phyloP scores from a whole-genome alignment of 2,113 vertebrate genomes.

The Crotalus viridis region DNA sequence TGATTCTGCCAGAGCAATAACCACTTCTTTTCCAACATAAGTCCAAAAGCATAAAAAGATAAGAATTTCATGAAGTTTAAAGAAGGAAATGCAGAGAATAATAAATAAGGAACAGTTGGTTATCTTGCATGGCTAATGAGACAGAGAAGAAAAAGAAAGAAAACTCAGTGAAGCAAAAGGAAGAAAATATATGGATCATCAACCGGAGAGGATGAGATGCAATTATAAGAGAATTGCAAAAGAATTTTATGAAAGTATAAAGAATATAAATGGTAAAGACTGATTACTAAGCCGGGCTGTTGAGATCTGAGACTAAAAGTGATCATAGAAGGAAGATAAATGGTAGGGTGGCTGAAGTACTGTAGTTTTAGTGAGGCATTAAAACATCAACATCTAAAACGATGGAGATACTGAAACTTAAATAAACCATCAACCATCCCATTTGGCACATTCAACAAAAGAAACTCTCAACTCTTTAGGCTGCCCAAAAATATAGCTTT shows the following conservation, averaged over 20 bases:
- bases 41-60: not conserved
- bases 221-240: slow-evolving; percentile 15
- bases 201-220: not conserved
- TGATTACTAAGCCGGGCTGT: not conserved
- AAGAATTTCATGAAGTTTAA: not conserved
- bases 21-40: not conserved
- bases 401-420: not conserved
- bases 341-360: not conserved
- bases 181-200: slow-evolving; percentile 17
- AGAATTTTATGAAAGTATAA: slow-evolving; percentile 7
- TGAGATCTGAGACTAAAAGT: not conserved
- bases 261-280: not conserved
- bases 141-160: not conserved
- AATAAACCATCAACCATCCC: not conserved
- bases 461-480: no score
- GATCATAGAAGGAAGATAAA: not conserved
- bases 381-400: not conserved
- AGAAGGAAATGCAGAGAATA: not conserved
- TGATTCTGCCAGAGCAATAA: not conserved
- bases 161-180: not conserved
- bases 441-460: no score
- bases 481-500: no score
- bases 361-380: not conserved
- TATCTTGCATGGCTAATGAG: slow-evolving; percentile 8
- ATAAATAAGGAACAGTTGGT: slow-evolving; percentile 14